These are phyloP conservation scores for Loripinus fragilis DNA, from an alignment of 2,888 invertebrate species.

Conservation along the genomic window DNA sequence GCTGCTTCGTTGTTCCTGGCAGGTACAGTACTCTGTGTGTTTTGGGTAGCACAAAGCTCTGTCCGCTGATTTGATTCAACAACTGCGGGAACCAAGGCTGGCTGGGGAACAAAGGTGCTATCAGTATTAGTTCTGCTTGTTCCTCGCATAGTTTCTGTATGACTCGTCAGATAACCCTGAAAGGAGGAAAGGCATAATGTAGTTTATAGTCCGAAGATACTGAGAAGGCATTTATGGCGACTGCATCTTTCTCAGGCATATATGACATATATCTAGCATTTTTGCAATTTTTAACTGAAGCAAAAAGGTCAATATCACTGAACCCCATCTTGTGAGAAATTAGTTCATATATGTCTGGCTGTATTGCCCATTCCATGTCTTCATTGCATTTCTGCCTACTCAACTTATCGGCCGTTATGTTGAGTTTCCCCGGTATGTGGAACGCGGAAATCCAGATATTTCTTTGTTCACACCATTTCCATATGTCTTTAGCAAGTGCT, in stretches of 20 bases:
- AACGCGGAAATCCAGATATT: constrained; percentile 41
- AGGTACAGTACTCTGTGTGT: neutral
- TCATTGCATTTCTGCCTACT: constrained; percentile 9
- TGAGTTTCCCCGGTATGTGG: constrained; percentile 46
- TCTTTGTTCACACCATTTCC: constrained; percentile 35
- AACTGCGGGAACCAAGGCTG: too few species aligned
- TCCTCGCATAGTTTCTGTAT: too few species aligned
- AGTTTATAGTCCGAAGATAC: constrained; percentile 10
- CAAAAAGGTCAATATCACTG: constrained; percentile 38
- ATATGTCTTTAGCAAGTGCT: constrained; percentile 31
- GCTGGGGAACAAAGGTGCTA: too few species aligned
- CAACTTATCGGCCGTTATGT: constrained; percentile 36
- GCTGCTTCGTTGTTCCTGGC: neutral
- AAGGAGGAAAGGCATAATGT: too few species aligned
- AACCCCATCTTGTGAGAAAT: neutral
- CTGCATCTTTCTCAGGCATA: constrained; percentile 2
- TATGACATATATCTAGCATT: constrained; percentile 20
- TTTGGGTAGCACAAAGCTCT: neutral
- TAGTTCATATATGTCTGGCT: constrained; percentile 21
- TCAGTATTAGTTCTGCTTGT: too few species aligned
- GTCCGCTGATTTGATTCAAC: too few species aligned
- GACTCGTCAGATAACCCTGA: too few species aligned
- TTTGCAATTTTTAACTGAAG: constrained; percentile 33
- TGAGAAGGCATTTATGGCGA: constrained; percentile 31
- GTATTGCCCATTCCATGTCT: constrained; percentile 41